Base-by-base conservation (phyloP, 2,797 vertebrate genomes). In the Cichlasoma orientale region DNA sequence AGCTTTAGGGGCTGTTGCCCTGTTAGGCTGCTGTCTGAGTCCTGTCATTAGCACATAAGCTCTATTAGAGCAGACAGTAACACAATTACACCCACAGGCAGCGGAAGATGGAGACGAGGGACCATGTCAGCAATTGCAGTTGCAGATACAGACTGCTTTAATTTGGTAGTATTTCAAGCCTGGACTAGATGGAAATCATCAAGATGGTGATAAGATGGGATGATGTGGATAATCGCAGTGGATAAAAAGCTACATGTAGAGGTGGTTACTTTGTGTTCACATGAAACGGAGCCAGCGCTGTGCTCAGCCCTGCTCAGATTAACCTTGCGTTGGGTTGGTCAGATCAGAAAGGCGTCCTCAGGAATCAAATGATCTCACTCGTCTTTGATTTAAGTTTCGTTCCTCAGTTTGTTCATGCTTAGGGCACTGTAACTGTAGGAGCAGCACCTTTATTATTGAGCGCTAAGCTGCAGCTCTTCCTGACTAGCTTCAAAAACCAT, bases 41-140 rank as follows among this genome's bases (percentile, higher is more conserved):
- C 81, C 77, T 78, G 83, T 90, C 82, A 83, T 87, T 85, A 85
- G 73, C 82, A 76, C 82, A 77, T 80, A 55, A 86, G 66, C 80
- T 76, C 57, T 77, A 82, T 84, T 78, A 80, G 57, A 85, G 53
- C 75, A 75, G 90, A 86, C 86, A 80, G 71, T 84, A 90, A 90
- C 78, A 74, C 58, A 75, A 82, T 90, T 86, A 86, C 76, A 83
- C 38, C 77, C 89, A 77, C 72, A 80, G 82, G 75, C 82, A 82
- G 66, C 56, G 47, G 75, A 85, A 85, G 83, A 81, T 75, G 54
- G 75, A 87, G 72, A 85, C 56, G 21, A 72, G 86, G 66, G 78
- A 63, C 75, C 61, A 33, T 77, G 80, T 84, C 82, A 57, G 84
- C 79, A 74, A 74, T 85, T 82, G 78, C 31, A 80, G 38, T 25